These are phyloP conservation scores for Tricholaema leucomelas DNA, from an alignment of 2,113 vertebrate species.

Conservation along the genomic window DNA sequence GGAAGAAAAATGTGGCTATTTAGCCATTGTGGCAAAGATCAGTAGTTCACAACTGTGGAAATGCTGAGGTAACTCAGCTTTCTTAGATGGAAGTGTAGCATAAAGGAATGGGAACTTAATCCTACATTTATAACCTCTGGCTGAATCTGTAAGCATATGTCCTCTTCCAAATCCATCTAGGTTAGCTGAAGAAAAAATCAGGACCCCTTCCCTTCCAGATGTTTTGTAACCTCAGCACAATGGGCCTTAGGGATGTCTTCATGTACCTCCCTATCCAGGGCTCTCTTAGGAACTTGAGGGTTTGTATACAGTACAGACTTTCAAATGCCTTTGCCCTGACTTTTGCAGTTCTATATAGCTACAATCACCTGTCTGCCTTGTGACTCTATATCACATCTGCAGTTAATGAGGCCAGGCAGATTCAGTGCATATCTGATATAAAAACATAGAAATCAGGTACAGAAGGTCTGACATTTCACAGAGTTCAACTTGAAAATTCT, in stretches of 20 bases:
- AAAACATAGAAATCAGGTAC: background rate
- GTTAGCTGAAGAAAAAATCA: conserved; percentile 37
- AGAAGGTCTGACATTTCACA: background rate
- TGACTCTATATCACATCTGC: background rate
- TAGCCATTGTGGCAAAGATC: conserved; percentile 33
- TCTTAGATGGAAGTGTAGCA: conserved; percentile 41
- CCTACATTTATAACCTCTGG: conserved; percentile 38
- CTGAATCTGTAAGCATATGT: conserved; percentile 4
- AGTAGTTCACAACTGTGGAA: conserved; percentile 30
- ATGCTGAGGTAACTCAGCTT: conserved; percentile 49
- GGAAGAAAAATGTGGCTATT: conserved; percentile 4
- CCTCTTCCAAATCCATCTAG: conserved; percentile 48
- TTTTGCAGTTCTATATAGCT: background rate
- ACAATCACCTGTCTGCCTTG: background rate
- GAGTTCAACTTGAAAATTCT: background rate
- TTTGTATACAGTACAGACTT: background rate
- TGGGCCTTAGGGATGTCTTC: background rate
- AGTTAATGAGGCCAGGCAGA: background rate
- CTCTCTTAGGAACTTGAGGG: background rate
- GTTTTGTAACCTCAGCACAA: background rate
- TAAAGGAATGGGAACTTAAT: conserved; percentile 55
- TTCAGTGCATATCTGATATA: background rate
- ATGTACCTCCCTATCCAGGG: background rate
- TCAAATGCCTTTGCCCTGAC: background rate
- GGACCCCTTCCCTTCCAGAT: background rate